Conservation (phyloP, 2,888 invertebrate species). For the Noctuana brunneofusca region DNA sequence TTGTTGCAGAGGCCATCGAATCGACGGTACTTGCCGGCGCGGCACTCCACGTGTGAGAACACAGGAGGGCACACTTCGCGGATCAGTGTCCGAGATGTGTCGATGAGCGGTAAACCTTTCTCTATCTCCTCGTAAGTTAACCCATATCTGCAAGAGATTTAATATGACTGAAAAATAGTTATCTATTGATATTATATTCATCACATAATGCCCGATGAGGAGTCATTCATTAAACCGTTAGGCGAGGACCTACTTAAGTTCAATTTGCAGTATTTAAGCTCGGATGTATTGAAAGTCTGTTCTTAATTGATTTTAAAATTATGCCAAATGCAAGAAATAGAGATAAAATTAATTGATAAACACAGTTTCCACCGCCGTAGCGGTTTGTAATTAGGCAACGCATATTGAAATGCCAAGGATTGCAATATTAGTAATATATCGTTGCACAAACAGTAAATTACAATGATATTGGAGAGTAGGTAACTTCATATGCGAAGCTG, state of each 20-base stretch:
- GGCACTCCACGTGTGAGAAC: slow-evolving; percentile 93
- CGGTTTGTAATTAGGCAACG: slow-evolving; percentile 14
- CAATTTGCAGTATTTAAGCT: background rate
- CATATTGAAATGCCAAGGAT: slow-evolving; percentile 17
- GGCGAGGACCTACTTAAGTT: background rate
- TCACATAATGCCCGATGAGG: no score
- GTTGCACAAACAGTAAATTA: slow-evolving; percentile 12
- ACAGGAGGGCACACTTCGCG: slow-evolving; percentile 94
- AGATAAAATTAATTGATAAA: slow-evolving; percentile 14
- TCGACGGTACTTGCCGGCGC: slow-evolving; percentile 93
- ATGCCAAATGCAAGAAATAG: background rate
- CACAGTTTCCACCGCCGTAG: slow-evolving; percentile 12
- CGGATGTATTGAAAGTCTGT: background rate
- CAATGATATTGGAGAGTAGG: slow-evolving; percentile 15
- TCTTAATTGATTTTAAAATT: slow-evolving; percentile 15
- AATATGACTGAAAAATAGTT: background rate
- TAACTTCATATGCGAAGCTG: slow-evolving; percentile 4
- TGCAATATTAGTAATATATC: slow-evolving; percentile 9
- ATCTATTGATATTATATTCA: no score
- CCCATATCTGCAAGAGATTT: slow-evolving; percentile 85
- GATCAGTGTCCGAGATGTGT: slow-evolving; percentile 93
- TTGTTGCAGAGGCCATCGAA: slow-evolving; percentile 95
- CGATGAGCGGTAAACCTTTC: slow-evolving; percentile 92
- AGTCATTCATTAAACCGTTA: no score
- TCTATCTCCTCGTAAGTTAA: slow-evolving; percentile 93